A percentile compares a stretch with the other conserved stretches of the same genome.
phyloP scores from a whole-genome alignment of 1,140 invertebrate species.

The Habropoda laboriosa region DNA sequence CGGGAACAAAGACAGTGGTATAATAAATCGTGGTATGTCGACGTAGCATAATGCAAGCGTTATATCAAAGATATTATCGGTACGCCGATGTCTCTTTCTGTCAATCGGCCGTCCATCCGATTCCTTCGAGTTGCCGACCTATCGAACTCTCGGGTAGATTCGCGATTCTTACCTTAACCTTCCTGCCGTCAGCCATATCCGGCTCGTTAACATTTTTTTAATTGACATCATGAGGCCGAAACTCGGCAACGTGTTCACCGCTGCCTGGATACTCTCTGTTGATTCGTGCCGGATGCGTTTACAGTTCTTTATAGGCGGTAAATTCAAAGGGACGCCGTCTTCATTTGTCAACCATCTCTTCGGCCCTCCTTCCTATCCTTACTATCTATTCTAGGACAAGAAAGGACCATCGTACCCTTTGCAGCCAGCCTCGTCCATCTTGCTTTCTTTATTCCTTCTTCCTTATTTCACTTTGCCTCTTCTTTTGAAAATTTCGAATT shows the following conservation, averaged over 20 bases:
- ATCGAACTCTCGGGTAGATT: slow-evolving; percentile 55
- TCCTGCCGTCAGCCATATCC: slow-evolving; percentile 59
- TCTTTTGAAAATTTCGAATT: background rate
- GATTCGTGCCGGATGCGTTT: slow-evolving; percentile 48
- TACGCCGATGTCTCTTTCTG: slow-evolving; percentile 59
- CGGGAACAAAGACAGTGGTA: slow-evolving; percentile 35
- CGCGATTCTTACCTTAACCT: slow-evolving; percentile 62
- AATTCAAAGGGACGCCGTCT: slow-evolving; percentile 60
- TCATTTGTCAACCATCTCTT: slow-evolving; percentile 62
- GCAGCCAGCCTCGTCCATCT: slow-evolving; percentile 11
- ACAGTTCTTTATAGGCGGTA: slow-evolving; percentile 32
- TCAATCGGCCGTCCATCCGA: slow-evolving; percentile 51
- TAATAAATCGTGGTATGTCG: slow-evolving; percentile 43
- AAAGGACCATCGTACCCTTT: slow-evolving; percentile 36
- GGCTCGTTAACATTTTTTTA: slow-evolving; percentile 66
- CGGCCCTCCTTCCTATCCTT: slow-evolving; percentile 52
- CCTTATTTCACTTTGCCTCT: background rate
- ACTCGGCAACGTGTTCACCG: slow-evolving; percentile 42
- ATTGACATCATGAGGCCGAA: slow-evolving; percentile 43
- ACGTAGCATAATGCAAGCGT: slow-evolving; percentile 47
- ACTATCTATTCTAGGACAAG: slow-evolving; percentile 50
- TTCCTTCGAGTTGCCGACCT: slow-evolving; percentile 49
- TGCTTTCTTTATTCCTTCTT: slow-evolving; percentile 1
- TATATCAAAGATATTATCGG: slow-evolving; percentile 59
- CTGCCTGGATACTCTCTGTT: slow-evolving; percentile 22